phyloP scores from a whole-genome alignment of 2,888 invertebrate species.

The Agrochola lychnidis region DNA sequence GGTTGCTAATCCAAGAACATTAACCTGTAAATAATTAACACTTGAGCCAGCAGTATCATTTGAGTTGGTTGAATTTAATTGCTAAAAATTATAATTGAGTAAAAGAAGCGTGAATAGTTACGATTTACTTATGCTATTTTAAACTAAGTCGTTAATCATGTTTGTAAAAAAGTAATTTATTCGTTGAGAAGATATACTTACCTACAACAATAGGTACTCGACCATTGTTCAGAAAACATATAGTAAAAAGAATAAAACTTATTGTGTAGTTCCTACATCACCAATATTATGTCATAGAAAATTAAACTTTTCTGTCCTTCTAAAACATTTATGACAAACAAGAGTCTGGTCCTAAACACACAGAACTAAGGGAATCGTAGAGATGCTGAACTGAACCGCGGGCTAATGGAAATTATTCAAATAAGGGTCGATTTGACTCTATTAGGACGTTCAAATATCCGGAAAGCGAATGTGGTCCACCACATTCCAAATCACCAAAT shows the following conservation, averaged over 20 bases:
- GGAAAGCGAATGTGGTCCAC: not conserved
- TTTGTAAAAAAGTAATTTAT: not conserved
- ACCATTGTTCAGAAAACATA: not conserved
- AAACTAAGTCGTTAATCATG: not conserved
- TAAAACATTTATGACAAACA: not conserved
- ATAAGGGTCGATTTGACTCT: not conserved
- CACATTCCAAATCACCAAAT: no score
- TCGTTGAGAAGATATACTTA: not conserved
- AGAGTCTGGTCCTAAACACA: not conserved
- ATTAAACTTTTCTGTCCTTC: not conserved
- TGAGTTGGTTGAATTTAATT: not conserved
- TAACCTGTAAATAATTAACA: not conserved
- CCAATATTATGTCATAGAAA: no score
- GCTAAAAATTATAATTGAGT: not conserved
- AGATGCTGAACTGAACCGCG: not conserved
- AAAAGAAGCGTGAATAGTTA: not conserved
- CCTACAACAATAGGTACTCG: not conserved
- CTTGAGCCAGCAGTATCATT: not conserved
- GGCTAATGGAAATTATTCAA: not conserved
- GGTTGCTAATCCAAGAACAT: constrained; percentile 3
- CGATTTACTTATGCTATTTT: not conserved
- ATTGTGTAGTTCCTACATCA: not conserved
- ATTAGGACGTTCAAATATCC: not conserved
- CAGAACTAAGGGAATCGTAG: not conserved
- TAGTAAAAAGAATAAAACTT: not conserved